Evolutionary conservation across 2,113 vertebrate species (phyloP), one percentile per base, ranked within the genome.

Genomic region (Nerophis lumbriciformis): DNA sequence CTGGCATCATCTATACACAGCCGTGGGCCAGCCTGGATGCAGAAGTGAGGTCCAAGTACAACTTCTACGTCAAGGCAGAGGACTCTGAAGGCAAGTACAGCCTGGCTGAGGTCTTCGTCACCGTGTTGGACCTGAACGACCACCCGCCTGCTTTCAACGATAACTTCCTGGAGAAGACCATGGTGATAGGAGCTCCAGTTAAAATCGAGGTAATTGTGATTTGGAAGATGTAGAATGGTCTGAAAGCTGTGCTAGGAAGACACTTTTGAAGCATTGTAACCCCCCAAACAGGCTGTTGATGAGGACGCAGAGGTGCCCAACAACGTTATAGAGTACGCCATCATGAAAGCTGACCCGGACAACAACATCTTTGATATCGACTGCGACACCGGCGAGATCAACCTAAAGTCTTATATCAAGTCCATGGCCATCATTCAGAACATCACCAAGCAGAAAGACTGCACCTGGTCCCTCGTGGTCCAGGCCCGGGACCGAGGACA

Each of bases 61-160:
- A 95, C 85, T 98, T 99, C 74, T 95, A 94, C 1, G 94, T 97
- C 78, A 98, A 97, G 77, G 97, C 95, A 1, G 96, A 98, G 73
- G 97, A 99, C 60, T 76, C 83, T 0, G 95, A 98, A 49, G 96
- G 96, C 37, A 97, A 92, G 65, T 94, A 94, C 86, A 96, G 91
- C 82, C 80, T 99, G 84, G 93, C 97, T 0, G 95, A 98, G 81
- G 93, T 98, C 53, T 97, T 95, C 51, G 89, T 99, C 68, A 95
- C 93, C 0, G 90, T 98, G 36, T 71, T 95, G 38, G 96, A 98
- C 73, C 88, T 95, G 73, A 99, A 98, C 13, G 97, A 99, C 78
- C 96, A 99, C 65, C 89, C 91, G 14, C 95, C 97, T 5, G 93
- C 94, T 69, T 99, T 98, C 85, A 92, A 90, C 54, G 85, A 94